These are phyloP conservation scores for Hystrix cristata DNA, from an alignment of 2,113 vertebrate genomes.

Conservation along the genomic window DNA sequence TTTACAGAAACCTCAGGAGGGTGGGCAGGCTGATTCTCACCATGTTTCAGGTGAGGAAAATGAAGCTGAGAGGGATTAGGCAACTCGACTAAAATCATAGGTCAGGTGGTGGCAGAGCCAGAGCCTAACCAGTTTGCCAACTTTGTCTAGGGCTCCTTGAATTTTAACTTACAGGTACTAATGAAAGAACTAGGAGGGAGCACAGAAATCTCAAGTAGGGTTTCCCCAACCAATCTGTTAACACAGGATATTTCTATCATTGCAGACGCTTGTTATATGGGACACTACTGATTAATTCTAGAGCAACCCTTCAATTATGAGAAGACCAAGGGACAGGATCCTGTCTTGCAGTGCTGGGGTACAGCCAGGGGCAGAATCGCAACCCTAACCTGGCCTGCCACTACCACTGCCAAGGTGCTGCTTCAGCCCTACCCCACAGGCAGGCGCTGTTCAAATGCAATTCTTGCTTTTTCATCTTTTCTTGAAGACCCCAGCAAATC, in stretches of 20 bases:
- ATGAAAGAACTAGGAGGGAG: background rate
- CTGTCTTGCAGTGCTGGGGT: background rate
- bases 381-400: background rate
- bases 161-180: background rate
- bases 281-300: background rate
- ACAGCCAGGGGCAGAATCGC: background rate
- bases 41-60: conserved; percentile 41
- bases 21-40: background rate
- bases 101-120: background rate
- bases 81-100: background rate
- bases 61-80: conserved; percentile 20
- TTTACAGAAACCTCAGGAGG: conserved; percentile 43
- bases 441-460: conserved; percentile 2
- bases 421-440: background rate
- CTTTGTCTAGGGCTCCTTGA: conserved; percentile 39
- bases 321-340: background rate
- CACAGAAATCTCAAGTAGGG: background rate
- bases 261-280: background rate
- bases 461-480: background rate
- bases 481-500: conserved; percentile 13
- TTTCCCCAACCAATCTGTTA: background rate
- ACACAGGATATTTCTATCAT: background rate
- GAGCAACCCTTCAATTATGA: background rate
- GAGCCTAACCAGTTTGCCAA: background rate
- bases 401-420: background rate